Percentiles rank a stretch among this genome's conserved stretches.
Evolutionary conservation across 2,113 vertebrate genomes (phyloP).

Genomic region (Chrysemys picta): DNA sequence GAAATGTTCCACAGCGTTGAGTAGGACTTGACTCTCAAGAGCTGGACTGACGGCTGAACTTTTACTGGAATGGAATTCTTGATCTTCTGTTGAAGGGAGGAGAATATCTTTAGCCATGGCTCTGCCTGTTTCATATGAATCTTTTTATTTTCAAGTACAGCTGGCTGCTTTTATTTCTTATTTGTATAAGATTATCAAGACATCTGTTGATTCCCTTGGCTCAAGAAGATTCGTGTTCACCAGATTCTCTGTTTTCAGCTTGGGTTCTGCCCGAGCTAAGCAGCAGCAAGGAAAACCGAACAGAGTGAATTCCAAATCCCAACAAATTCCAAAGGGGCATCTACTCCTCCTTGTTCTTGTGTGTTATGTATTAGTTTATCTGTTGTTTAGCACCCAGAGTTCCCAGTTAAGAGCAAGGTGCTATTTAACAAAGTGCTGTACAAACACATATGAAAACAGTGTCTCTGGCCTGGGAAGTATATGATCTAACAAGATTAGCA

Average conservation of each 20-base stretch:
- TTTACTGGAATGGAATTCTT: background rate
- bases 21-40: background rate
- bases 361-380: fast-evolving
- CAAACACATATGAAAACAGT: background rate
- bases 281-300: background rate
- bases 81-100: background rate
- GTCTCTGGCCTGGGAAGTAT: background rate
- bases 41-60: background rate
- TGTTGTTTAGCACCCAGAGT: background rate
- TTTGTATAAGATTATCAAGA: slow-evolving; percentile 26
- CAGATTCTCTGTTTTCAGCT: background rate
- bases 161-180: slow-evolving; percentile 24
- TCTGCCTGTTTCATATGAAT: slow-evolving; percentile 1
- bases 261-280: background rate
- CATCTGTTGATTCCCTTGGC: slow-evolving; percentile 23
- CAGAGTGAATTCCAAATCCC: background rate
- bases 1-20: background rate
- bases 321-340: background rate
- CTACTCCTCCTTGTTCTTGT: background rate
- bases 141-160: slow-evolving; percentile 27
- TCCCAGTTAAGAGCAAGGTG: fast-evolving
- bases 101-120: background rate
- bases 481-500: background rate
- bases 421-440: background rate
- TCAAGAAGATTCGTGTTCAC: background rate